Conservation (phyloP, 2,113 vertebrate species). For the Haemorhous mexicanus region DNA sequence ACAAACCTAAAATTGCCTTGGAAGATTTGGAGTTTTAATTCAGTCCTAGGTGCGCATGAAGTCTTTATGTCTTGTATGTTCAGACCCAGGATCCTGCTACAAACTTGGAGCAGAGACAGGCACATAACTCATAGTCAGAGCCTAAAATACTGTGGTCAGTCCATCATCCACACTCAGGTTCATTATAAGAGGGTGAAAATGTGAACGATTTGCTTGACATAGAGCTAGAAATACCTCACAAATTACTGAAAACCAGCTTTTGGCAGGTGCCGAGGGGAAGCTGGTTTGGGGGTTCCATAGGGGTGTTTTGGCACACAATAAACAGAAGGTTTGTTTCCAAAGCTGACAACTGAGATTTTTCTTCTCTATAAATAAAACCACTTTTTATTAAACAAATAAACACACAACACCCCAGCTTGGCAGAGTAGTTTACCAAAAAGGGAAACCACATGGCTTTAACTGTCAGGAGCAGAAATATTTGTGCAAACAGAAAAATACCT, state of each 20-base stretch:
- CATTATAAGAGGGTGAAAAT: not conserved
- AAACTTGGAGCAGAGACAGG: not conserved
- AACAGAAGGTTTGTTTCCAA: not conserved
- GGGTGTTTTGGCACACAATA: not conserved
- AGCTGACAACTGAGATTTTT: not conserved
- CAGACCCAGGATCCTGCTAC: not conserved
- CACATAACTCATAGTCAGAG: not conserved
- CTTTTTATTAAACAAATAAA: not conserved
- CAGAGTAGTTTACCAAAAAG: not conserved
- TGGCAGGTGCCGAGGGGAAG: not conserved
- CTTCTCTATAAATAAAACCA: not conserved
- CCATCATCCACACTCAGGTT: not conserved
- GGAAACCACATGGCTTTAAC: not conserved
- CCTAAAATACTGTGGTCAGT: not conserved
- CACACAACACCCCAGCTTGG: not conserved
- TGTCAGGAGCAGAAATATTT: not conserved
- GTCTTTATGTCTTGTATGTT: not conserved
- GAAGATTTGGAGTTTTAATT: not conserved
- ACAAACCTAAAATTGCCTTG: not conserved
- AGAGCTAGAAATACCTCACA: not conserved
- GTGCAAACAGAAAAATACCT: not conserved
- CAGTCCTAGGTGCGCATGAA: not conserved
- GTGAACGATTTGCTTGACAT: fast-evolving
- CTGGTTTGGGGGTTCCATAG: not conserved
- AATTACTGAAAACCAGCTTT: not conserved